Evolutionary conservation across 37 sponge, comb jelly and placozoan species (phyloP).

Genomic region (Spongilla lacustris): DNA sequence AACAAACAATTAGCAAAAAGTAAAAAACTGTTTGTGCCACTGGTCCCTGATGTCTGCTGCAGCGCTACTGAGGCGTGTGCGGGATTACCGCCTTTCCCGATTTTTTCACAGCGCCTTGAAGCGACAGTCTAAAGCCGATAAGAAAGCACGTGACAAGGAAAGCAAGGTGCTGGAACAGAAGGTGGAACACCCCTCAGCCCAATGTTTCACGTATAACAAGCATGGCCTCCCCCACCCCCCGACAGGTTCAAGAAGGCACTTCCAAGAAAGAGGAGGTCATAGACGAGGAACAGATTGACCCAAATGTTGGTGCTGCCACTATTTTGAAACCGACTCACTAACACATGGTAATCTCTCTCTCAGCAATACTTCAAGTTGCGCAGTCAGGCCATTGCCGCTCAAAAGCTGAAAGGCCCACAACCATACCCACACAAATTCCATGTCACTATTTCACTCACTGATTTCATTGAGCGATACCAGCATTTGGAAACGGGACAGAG

Average conservation of each 20-base stretch:
- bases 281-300: conserved; percentile 85
- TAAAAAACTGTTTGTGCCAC: not conserved
- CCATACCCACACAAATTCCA: conserved; percentile 99
- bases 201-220: not conserved
- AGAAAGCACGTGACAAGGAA: conserved; percentile 92
- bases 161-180: conserved; percentile 13
- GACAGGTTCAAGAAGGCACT: not conserved
- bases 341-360: not conserved
- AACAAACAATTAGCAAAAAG: not conserved
- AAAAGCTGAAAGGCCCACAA: conserved; percentile 75
- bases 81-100: conserved; percentile 35
- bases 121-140: conserved; percentile 79
- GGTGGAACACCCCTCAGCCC: not conserved
- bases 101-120: conserved; percentile 88
- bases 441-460: conserved; percentile 81
- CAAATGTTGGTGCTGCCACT: conserved; percentile 60
- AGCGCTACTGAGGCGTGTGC: conserved; percentile 2
- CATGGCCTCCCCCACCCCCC: not conserved
- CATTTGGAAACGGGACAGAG: conserved; percentile 72
- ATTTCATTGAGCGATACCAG: conserved; percentile 81
- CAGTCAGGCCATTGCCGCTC: conserved; percentile 58
- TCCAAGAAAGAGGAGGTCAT: conserved; percentile 19
- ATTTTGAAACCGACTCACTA: not conserved
- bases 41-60: conserved; percentile 7
- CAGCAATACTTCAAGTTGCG: conserved; percentile 91